These are phyloP conservation scores for Anabacerthia variegaticeps DNA, from an alignment of 2,797 vertebrate species.

Conservation along the genomic window DNA sequence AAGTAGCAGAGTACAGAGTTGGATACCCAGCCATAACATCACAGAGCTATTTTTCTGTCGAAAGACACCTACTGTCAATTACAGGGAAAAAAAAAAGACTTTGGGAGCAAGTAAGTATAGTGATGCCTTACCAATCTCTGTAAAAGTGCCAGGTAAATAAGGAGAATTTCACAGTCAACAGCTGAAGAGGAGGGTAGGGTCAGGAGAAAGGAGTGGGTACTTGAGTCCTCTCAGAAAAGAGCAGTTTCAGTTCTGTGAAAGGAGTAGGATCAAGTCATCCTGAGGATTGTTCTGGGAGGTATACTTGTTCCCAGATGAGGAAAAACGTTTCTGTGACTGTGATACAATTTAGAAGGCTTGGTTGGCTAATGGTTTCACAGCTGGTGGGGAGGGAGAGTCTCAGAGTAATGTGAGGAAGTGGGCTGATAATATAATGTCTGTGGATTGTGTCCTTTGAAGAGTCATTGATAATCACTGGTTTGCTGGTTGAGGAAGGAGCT, in stretches of 20 bases:
- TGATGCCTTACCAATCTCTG: not conserved
- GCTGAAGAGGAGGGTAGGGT: constrained; percentile 5
- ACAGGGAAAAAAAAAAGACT: not conserved
- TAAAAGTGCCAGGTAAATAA: constrained; percentile 1
- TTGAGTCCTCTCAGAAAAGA: not conserved
- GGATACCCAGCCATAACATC: not conserved
- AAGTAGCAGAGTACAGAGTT: not conserved
- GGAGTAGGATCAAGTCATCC: not conserved
- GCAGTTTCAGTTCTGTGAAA: not conserved
- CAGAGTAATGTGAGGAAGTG: not conserved
- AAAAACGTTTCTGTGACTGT: constrained; percentile 1
- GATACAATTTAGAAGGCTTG: not conserved
- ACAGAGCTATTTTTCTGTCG: not conserved
- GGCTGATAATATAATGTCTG: not conserved
- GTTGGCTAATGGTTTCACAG: not conserved
- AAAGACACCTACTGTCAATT: constrained; percentile 1
- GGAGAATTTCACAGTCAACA: constrained; percentile 10
- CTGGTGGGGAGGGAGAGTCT: not conserved
- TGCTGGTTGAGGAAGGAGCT: not conserved
- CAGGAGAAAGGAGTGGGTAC: not conserved
- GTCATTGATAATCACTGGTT: not conserved
- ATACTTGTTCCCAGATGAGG: not conserved
- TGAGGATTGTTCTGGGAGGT: not conserved
- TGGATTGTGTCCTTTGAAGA: not conserved
- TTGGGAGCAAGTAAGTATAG: not conserved